Conservation (phyloP, 2,888 invertebrate genomes). For the Drosophila nigricruria region DNA sequence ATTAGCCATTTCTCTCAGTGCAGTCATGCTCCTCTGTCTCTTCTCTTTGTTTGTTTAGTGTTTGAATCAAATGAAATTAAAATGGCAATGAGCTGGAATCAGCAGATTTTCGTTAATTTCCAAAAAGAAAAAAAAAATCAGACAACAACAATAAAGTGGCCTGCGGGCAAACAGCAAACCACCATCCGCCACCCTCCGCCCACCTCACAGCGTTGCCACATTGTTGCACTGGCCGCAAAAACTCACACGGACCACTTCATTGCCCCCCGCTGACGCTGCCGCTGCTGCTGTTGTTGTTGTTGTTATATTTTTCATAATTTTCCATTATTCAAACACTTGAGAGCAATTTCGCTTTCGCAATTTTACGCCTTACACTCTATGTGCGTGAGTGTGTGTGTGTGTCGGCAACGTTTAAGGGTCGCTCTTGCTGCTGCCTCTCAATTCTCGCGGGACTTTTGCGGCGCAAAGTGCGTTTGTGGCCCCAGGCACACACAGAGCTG, state of each 20-base stretch:
- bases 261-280: slow-evolving; percentile 5
- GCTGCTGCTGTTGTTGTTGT: slow-evolving; percentile 34
- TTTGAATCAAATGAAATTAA: slow-evolving; percentile 84
- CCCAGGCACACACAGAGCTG: slow-evolving; percentile 33
- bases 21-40: background rate
- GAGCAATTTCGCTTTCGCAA: slow-evolving; percentile 51
- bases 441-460: slow-evolving; percentile 67
- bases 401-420: slow-evolving; percentile 58
- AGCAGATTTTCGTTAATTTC: slow-evolving; percentile 85
- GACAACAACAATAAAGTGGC: slow-evolving; percentile 43
- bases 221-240: slow-evolving; percentile 57
- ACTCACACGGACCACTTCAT: slow-evolving; percentile 42
- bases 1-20: background rate
- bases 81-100: slow-evolving; percentile 86
- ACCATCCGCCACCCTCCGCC: slow-evolving; percentile 15
- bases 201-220: slow-evolving; percentile 34
- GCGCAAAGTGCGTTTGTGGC: slow-evolving; percentile 73
- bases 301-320: slow-evolving; percentile 80
- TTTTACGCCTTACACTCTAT: slow-evolving; percentile 44
- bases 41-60: slow-evolving; percentile 80
- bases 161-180: slow-evolving; percentile 35
- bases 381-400: slow-evolving; percentile 18
- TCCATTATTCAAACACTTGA: slow-evolving; percentile 81
- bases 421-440: slow-evolving; percentile 26
- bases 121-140: slow-evolving; percentile 50